Evolutionary conservation across 1,140 invertebrate species (phyloP), one percentile per base, ranked within the genome.

Genomic region (Penaeus japonicus): DNA sequence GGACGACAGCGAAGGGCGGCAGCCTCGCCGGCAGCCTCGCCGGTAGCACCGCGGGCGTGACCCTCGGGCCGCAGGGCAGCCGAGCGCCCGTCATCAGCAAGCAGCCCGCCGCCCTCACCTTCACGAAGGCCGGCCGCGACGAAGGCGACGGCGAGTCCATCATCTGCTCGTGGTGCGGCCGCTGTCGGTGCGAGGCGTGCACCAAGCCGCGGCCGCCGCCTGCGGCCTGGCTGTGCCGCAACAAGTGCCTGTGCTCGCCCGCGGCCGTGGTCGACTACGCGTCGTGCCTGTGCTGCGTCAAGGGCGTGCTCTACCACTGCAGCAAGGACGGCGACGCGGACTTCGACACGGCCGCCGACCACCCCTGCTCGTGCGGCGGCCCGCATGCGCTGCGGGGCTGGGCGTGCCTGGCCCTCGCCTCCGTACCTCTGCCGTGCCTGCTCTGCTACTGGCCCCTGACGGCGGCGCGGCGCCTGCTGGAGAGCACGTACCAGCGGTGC

Each of bases 261-360:
- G 96, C 97, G 92, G 95, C 96, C 86, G 94, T 95, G 90, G 95
- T 98, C 89, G 97, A 98, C 93, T 96, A 97, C 92, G 95, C 95
- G 80, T 96, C 96, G 87, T 98, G 97, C 92, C 94, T 98, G 93
- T 98, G 97, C 93, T 98, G 97, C 93, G 97, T 97, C 90, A 97
- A 98, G 92, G 97, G 96, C 65, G 92, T 97, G 53, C 97, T 98
- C 92, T 99, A 98, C 93, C 97, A 98, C 92, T 98, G 97, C 93
- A 95, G 95, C 89, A 95, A 96, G 91, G 96, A 96, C 91, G 94
- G 94, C 88, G 95, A 96, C 88, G 94, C 94, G 73, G 94, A 93
- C 39, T 93, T 93, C 22, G 94, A 94, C 80, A 93, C 94, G 86
- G 96, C 95, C 92, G 96, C 96, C 90, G 96, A 97, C 92, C 95